Evolutionary conservation across 1,140 invertebrate genomes (phyloP).

Genomic region (Aplysia californica): DNA sequence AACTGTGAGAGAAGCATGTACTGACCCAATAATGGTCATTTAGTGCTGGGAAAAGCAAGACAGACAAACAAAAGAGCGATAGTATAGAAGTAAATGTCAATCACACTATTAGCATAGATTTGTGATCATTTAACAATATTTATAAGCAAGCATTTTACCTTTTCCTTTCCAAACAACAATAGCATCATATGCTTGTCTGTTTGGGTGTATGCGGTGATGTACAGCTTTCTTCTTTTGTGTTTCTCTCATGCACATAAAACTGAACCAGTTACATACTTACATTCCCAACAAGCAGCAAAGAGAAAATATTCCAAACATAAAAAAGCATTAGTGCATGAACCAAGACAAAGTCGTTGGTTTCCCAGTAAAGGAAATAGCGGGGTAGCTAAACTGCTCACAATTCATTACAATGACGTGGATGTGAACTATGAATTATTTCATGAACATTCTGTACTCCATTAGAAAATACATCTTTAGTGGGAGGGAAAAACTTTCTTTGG

Average conservation of each 20-base stretch:
- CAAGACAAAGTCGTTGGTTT: not conserved
- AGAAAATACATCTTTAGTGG: not conserved
- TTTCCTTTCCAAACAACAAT: slow-evolving; percentile 61
- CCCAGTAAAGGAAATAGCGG: not conserved
- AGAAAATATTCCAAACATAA: not conserved
- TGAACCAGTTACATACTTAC: slow-evolving; percentile 59
- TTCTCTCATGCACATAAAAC: slow-evolving; percentile 57
- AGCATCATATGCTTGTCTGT: slow-evolving; percentile 52
- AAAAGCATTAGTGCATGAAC: not conserved
- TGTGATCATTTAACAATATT: too few species aligned
- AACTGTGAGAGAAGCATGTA: too few species aligned
- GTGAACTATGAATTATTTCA: not conserved
- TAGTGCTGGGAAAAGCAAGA: too few species aligned
- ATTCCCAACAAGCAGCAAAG: slow-evolving; percentile 28
- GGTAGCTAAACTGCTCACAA: not conserved
- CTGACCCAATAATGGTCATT: too few species aligned
- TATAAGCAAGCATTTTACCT: slow-evolving; percentile 43
- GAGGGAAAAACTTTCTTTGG: not conserved
- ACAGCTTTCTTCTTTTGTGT: slow-evolving; percentile 44
- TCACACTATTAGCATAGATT: too few species aligned
- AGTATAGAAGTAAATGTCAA: too few species aligned
- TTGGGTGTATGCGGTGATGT: slow-evolving; percentile 50
- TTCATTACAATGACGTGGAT: not conserved
- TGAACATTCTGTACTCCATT: not conserved
- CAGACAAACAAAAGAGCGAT: too few species aligned